Evolutionary conservation across 2,888 invertebrate species (phyloP).

Genomic region (Eristalis arbustorum): DNA sequence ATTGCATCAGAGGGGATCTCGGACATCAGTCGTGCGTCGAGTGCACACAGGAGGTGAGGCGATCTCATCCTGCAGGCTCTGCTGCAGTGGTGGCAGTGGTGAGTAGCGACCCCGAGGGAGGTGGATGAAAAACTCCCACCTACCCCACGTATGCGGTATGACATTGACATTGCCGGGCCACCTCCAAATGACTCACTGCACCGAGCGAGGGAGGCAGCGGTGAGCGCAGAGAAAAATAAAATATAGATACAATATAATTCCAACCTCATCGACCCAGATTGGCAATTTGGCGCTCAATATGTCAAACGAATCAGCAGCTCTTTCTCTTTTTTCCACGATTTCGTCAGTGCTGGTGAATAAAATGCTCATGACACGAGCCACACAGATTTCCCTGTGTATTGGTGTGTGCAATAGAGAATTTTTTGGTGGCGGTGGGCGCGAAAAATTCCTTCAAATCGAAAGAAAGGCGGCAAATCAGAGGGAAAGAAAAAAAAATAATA

Average conservation of each 20-base stretch:
- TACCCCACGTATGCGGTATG: background rate
- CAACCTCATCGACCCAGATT: conserved; percentile 46
- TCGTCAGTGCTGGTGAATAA: conserved; percentile 7
- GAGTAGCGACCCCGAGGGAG: too few species aligned
- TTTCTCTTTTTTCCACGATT: background rate
- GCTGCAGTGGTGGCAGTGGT: too few species aligned
- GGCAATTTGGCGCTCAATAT: conserved; percentile 41
- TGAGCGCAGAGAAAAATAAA: background rate
- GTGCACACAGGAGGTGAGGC: background rate
- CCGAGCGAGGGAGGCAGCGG: background rate
- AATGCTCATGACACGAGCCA: conserved; percentile 45
- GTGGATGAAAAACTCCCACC: too few species aligned
- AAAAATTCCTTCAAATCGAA: conserved; percentile 49
- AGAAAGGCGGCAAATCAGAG: conserved; percentile 18
- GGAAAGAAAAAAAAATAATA: background rate
- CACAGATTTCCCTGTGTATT: conserved; percentile 34
- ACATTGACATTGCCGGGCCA: background rate
- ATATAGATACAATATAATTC: background rate
- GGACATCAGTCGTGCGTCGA: too few species aligned
- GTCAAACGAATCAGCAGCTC: background rate
- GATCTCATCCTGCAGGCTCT: too few species aligned
- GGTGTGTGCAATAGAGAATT: conserved; percentile 54
- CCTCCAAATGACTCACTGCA: background rate
- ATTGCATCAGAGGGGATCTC: background rate
- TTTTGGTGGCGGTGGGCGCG: conserved; percentile 51